These are phyloP conservation scores for Catagonus wagneri DNA, from an alignment of 2,113 vertebrate species.

Conservation along the genomic window DNA sequence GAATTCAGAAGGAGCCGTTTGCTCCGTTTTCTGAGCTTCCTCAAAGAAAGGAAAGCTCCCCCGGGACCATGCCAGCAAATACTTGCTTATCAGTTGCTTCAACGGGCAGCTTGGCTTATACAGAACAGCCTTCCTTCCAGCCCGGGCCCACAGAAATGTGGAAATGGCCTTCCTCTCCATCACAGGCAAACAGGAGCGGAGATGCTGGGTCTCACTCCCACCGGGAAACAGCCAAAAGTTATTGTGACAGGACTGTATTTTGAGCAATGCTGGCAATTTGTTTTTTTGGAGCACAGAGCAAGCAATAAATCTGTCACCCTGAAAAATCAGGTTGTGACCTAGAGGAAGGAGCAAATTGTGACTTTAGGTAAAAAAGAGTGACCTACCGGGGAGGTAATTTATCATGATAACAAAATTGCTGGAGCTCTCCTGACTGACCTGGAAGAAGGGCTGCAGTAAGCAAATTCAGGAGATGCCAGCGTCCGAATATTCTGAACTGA, in stretches of 20 bases:
- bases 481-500: constrained; percentile 88
- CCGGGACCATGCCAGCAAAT: not conserved
- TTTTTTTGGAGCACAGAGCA: constrained; percentile 92
- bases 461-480: constrained; percentile 90
- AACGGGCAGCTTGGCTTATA: not conserved
- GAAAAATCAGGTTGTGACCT: constrained; percentile 92
- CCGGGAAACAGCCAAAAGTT: constrained; percentile 72
- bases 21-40: not conserved
- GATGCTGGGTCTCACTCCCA: constrained; percentile 66
- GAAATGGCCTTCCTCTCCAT: not conserved
- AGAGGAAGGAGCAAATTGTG: constrained; percentile 94
- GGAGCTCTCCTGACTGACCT: constrained; percentile 88
- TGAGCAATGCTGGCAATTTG: constrained; percentile 90
- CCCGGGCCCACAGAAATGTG: not conserved
- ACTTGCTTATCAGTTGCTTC: not conserved
- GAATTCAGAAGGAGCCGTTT: not conserved
- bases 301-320: constrained; percentile 96
- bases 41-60: not conserved
- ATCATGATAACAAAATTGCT: constrained; percentile 96
- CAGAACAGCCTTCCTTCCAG: not conserved
- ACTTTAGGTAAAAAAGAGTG: constrained; percentile 93
- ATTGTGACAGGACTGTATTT: constrained; percentile 86
- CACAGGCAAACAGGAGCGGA: constrained; percentile 73
- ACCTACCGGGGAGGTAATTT: constrained; percentile 93
- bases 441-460: constrained; percentile 93